Percentiles rank a stretch among this genome's conserved stretches.
Conservation (phyloP, 2,888 invertebrate genomes). For the Pocota personata region DNA sequence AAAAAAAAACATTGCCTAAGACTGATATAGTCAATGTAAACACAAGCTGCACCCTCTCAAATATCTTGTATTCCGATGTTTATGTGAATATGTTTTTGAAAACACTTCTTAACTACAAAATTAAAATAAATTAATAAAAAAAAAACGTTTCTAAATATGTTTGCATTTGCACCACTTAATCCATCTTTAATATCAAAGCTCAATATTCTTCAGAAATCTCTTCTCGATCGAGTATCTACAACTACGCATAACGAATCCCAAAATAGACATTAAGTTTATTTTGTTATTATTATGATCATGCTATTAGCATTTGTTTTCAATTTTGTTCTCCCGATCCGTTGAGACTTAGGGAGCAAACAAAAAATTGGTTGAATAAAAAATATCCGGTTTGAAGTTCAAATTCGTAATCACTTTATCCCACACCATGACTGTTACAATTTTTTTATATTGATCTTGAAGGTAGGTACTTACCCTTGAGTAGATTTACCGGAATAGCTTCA, state of each 20-base stretch:
- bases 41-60: too few relatives aligned
- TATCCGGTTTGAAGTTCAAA: not conserved
- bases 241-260: not conserved
- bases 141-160: too few relatives aligned
- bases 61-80: too few relatives aligned
- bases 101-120: too few relatives aligned
- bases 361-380: not conserved
- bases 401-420: conserved; percentile 13
- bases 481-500: conserved; percentile 85
- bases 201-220: too few relatives aligned
- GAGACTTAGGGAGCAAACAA: not conserved
- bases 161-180: too few relatives aligned
- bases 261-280: not conserved
- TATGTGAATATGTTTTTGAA: too few relatives aligned
- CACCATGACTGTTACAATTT: not conserved
- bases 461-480: conserved; percentile 86
- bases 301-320: not conserved
- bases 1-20: too few relatives aligned
- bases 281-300: not conserved
- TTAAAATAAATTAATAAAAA: too few relatives aligned
- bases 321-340: not conserved
- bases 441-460: not conserved
- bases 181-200: not conserved
- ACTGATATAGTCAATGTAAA: too few relatives aligned
- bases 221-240: too few relatives aligned